phyloP scores from a whole-genome alignment of 2,113 vertebrate genomes.

The Brachirus orientalis region DNA sequence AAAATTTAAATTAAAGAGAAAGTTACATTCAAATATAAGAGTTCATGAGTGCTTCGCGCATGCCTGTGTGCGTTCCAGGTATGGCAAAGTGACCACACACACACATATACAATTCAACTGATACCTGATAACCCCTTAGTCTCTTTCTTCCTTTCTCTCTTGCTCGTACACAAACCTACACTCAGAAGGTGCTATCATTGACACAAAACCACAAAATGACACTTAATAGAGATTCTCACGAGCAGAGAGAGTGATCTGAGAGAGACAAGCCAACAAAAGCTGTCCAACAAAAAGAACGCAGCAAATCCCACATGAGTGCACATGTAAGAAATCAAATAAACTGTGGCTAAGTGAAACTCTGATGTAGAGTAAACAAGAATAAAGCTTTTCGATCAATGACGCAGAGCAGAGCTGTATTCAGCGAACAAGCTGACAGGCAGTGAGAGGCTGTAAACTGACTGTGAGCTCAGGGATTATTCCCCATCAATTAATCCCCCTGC shows the following conservation, averaged over 20 bases:
- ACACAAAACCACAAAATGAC: constrained; percentile 34
- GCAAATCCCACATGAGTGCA: not conserved
- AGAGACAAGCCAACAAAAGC: constrained; percentile 8
- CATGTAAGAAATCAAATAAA: constrained; percentile 20
- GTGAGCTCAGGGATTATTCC: constrained; percentile 54
- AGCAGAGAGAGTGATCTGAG: constrained; percentile 11
- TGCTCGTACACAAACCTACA: not conserved
- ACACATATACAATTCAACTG: too few relatives aligned
- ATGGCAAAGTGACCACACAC: too few relatives aligned
- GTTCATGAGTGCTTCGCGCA: too few relatives aligned
- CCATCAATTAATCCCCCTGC: constrained; percentile 41
- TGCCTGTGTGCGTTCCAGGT: too few relatives aligned
- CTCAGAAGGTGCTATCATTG: constrained; percentile 27
- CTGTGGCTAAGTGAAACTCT: constrained; percentile 22
- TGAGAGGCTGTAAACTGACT: constrained; percentile 49
- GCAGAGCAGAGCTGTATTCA: constrained; percentile 29
- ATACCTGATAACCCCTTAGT: too few relatives aligned
- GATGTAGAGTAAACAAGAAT: constrained; percentile 45
- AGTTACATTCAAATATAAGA: not conserved
- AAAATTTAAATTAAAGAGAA: too few relatives aligned
- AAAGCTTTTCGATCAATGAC: constrained; percentile 62
- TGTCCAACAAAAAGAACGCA: constrained; percentile 13
- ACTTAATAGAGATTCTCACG: not conserved
- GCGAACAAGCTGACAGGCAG: constrained; percentile 33
- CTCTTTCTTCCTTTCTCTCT: not conserved